These are phyloP conservation scores for Cydia splendana DNA, from an alignment of 1,140 invertebrate genomes.

Conservation along the genomic window DNA sequence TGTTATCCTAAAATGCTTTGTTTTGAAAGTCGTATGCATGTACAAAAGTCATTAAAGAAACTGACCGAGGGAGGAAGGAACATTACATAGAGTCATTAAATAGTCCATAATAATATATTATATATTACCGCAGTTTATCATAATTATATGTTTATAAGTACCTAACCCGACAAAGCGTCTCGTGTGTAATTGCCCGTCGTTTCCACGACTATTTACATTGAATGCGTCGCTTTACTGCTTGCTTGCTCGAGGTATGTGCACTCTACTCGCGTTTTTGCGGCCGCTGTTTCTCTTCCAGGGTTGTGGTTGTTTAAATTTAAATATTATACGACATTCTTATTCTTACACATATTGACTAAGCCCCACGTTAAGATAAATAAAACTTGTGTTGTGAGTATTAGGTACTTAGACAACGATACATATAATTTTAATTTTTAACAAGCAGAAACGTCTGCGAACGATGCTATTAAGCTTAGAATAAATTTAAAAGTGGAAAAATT, in stretches of 20 bases:
- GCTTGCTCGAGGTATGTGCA: slow-evolving; percentile 7
- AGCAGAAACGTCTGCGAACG: too few relatives aligned
- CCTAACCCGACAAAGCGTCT: neutral
- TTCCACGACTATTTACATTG: slow-evolving; percentile 31
- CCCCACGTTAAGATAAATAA: too few relatives aligned
- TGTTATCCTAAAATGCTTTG: too few relatives aligned
- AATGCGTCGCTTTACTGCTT: slow-evolving; percentile 1
- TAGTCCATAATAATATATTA: neutral
- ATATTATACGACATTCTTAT: neutral
- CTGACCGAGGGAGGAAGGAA: too few relatives aligned
- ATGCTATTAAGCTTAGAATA: too few relatives aligned
- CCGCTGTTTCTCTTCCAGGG: slow-evolving; percentile 24
- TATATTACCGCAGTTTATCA: neutral
- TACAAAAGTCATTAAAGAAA: too few relatives aligned
- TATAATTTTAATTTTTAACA: too few relatives aligned
- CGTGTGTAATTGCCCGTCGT: slow-evolving; percentile 10
- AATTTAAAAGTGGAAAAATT: too few relatives aligned
- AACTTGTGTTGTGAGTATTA: too few relatives aligned
- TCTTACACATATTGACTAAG: too few relatives aligned
- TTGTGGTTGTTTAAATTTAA: neutral
- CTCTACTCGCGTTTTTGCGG: slow-evolving; percentile 5
- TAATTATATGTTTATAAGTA: neutral
- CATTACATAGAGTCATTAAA: neutral
- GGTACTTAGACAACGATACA: too few relatives aligned
- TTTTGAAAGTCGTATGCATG: too few relatives aligned